Evolutionary conservation across 2,888 invertebrate genomes (phyloP), one percentile per base, ranked within the genome.

Genomic region (Phyllotreta striolata): DNA sequence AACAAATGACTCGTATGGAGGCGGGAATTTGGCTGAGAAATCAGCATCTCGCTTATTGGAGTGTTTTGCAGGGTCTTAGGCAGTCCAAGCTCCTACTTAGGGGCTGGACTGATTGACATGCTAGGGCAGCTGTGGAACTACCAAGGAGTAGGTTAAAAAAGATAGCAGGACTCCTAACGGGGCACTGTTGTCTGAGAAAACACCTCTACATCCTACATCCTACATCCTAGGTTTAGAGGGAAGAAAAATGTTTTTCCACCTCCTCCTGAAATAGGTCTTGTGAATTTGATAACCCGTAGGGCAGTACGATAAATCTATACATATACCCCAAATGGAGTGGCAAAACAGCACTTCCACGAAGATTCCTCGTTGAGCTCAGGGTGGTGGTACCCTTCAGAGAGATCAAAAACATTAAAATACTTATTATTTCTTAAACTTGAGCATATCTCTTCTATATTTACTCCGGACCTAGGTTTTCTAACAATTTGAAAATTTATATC

Each of bases 311-410:
- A 61, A 38, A 68, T 40, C 66, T 61, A 49, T 69, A 67, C 24
- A 63, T 57, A 3, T n/a, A n/a, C n/a, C n/a, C 66, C 69, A 60
- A 67, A 69, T 9, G 56, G 64, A n/a, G 67, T 66, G 0, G 59
- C 46, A 56, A 67, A 69, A 54, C 68, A 70, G 64, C 69, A 70
- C 54, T 68, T 70, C 67, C 68, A 70, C 6, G 68, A 67, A 2
- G 66, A 68, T 8, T 58, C 38, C 7, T 70, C 62, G 37, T 56
- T 47, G 13, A 69, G 41, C 39, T 60, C 44, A 7, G 67, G 39
- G 34, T 69, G 69, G 51, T 69, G 69, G 34, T 68, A 69, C 7
- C 67, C 69, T 55, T 69, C 69, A 6, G 67, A 59, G 8, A 65
- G 12, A 40, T 56, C 57, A 4, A 65, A 61, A 37, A 66, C 66